Evolutionary conservation across 2,797 vertebrate genomes (phyloP).

Genomic region (Champsocephalus esox): DNA sequence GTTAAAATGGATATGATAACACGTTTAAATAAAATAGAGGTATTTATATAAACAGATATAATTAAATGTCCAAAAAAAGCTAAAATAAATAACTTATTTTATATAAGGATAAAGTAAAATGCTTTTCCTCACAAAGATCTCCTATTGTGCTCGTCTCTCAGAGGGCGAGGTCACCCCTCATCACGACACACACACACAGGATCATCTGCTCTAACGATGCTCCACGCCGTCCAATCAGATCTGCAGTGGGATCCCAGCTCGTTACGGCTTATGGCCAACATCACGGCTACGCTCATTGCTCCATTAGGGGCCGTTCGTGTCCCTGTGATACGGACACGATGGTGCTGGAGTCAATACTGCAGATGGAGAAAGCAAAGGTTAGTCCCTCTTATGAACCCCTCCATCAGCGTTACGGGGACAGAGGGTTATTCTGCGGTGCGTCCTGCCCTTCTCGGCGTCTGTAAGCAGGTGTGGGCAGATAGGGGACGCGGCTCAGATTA

Average conservation of each 20-base stretch:
- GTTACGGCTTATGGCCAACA: slow-evolving; percentile 56
- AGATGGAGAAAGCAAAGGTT: slow-evolving; percentile 27
- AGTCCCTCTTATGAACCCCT: slow-evolving; percentile 30
- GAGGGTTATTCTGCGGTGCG: no score
- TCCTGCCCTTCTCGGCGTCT: not conserved
- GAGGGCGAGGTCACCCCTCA: slow-evolving; percentile 27
- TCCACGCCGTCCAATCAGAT: slow-evolving; percentile 51
- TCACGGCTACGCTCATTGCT: slow-evolving; percentile 51
- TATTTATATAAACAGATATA: no score
- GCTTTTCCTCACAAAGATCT: not conserved
- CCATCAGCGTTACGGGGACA: slow-evolving; percentile 17
- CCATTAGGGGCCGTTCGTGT: slow-evolving; percentile 61
- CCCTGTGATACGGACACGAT: slow-evolving; percentile 36
- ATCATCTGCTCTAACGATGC: slow-evolving; percentile 55
- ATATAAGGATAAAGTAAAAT: no score
- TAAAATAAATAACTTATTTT: no score
- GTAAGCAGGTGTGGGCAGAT: not conserved
- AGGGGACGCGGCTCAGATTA: not conserved
- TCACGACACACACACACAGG: no score
- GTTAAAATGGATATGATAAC: no score
- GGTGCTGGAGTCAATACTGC: slow-evolving; percentile 38
- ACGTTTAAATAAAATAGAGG: no score
- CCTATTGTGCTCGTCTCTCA: not conserved
- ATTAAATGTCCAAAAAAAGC: no score
- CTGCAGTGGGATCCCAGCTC: slow-evolving; percentile 50